Evolutionary conservation across 2,113 vertebrate species (phyloP), one percentile per base, ranked within the genome.

Genomic region (Tricholaema leucomelas): DNA sequence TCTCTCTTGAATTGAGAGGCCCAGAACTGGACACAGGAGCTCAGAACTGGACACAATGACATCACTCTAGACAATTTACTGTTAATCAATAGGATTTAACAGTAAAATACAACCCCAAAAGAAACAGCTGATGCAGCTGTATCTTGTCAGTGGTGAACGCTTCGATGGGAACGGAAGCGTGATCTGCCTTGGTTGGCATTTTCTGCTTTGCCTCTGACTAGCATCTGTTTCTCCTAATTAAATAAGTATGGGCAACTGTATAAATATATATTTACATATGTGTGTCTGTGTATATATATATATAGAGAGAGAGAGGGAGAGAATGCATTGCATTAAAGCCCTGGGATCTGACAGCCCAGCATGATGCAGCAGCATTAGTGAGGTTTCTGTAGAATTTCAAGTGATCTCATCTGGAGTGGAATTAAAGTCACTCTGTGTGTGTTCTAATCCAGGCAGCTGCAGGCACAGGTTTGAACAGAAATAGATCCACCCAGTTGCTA

Each of bases 81-180:
- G 74, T 74, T 71, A 73, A 95, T 95, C 92, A 82, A 94, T 52
- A 42, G 93, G 96, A 36, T 87, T 94, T 95, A 91, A 9, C 81
- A 90, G 76, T 61, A 82, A 87, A 85, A 92, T 17, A 10, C 33
- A 90, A 38, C 70, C 66, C 66, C 20, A 1, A 95, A 63, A 87
- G 91, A 76, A 96, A 92, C 54, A 5, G 93, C 94, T 96, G 94
- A 96, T 82, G 92, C 71, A 50, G 91, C 88, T 67, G 8, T 38
- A 83, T 82, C 85, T 60, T 4, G 2, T 81, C 87, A 80, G 84
- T 83, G 86, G 52, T 6, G 0, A 81, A n/a, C 0, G 18, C 71
- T 63, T 75, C 74, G 3, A 31, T 15, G 66, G 8, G n/a, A 93
- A 65, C 10, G 1, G 83, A 74, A 73, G 63, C 91, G 44, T 25